Percentiles rank a stretch among this genome's conserved stretches.
Evolutionary conservation across 1,140 invertebrate species (phyloP).

Genomic region (Drosophila sturtevanti): DNA sequence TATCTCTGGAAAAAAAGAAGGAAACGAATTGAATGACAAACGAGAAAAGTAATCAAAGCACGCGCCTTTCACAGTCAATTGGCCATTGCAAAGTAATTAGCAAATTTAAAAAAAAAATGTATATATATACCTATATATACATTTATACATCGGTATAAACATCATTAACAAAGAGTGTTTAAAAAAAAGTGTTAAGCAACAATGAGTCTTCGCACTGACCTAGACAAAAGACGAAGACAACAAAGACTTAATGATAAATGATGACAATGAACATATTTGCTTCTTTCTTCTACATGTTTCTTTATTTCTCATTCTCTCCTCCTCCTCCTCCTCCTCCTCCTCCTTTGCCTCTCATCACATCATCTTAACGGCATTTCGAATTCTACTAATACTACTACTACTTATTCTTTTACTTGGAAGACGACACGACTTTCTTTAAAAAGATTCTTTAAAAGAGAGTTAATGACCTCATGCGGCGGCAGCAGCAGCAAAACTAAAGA

Average conservation of each 20-base stretch:
- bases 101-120: neutral
- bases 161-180: conserved; percentile 1
- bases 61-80: conserved; percentile 44
- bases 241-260: conserved; percentile 27
- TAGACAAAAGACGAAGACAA: conserved; percentile 38
- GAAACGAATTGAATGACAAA: conserved; percentile 11
- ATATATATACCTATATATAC: too few species aligned
- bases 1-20: conserved; percentile 9
- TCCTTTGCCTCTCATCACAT: too few species aligned
- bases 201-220: conserved; percentile 52
- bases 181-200: conserved; percentile 40
- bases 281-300: conserved; percentile 23
- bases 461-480: conserved; percentile 59
- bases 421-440: conserved; percentile 26
- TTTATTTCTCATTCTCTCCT: conserved; percentile 17
- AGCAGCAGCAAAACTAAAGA: conserved; percentile 18
- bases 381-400: neutral
- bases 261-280: conserved; percentile 35
- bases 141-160: too few species aligned
- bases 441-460: conserved; percentile 24
- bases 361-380: conserved; percentile 46
- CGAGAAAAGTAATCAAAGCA: conserved; percentile 49
- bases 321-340: neutral
- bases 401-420: conserved; percentile 14
- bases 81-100: conserved; percentile 58